A percentile compares a stretch with the other conserved stretches of the same genome.
These are phyloP conservation scores for Neodon shergylaensis DNA, from an alignment of 2,113 vertebrate species.

Conservation along the genomic window DNA sequence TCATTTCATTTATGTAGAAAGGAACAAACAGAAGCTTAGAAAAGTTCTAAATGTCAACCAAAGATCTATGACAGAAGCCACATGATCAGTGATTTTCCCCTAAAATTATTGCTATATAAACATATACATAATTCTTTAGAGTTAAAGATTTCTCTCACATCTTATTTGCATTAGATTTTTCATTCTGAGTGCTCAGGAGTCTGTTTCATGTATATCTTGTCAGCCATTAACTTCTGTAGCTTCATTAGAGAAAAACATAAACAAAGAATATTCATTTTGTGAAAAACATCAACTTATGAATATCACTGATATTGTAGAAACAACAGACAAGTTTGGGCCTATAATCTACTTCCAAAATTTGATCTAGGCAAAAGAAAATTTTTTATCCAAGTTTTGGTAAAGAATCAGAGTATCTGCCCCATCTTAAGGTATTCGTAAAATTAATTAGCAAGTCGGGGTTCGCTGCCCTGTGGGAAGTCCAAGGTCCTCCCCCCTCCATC, in stretches of 20 bases:
- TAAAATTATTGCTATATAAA: no score
- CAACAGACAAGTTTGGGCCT: not conserved
- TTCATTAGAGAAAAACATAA: not conserved
- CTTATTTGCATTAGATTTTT: not conserved
- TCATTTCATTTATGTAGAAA: no score
- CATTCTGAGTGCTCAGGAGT: not conserved
- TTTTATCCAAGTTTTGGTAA: conserved; percentile 16
- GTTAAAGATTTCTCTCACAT: no score
- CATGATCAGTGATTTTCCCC: no score
- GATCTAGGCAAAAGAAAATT: not conserved
- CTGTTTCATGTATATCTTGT: not conserved
- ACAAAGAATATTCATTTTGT: not conserved
- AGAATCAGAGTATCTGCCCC: not conserved
- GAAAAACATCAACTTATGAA: not conserved
- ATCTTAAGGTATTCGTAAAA: no score
- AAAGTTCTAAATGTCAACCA: no score
- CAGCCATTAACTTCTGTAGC: not conserved
- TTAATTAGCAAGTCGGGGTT: no score
- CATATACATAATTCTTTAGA: no score
- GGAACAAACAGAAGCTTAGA: no score
- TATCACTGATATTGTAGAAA: conserved; percentile 9
- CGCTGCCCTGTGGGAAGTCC: no score
- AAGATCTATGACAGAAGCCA: no score
- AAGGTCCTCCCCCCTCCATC: no score
- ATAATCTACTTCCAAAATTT: not conserved